Conservation (phyloP, 2,888 invertebrate species). For the Drosophila merina region DNA sequence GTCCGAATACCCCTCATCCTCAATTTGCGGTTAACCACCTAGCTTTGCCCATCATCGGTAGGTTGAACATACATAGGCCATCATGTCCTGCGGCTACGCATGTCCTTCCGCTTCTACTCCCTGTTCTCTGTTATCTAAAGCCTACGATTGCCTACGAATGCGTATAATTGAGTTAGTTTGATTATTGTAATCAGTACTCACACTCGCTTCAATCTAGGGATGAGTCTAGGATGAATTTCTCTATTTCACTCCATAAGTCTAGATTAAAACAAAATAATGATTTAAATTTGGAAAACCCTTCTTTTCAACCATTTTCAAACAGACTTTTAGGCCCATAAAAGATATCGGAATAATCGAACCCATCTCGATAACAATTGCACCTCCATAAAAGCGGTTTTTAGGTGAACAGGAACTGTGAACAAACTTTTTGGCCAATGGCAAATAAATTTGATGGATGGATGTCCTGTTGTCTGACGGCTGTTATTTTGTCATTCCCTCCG, state of each 20-base stretch:
- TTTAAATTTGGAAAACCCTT: neutral
- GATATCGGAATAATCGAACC: neutral
- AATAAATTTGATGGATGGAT: conserved; percentile 28
- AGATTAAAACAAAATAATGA: neutral
- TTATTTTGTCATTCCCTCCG: conserved; percentile 15
- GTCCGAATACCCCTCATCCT: neutral
- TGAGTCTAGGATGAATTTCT: neutral
- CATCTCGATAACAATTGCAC: neutral
- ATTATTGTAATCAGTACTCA: conserved; percentile 54
- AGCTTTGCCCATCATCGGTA: conserved; percentile 64
- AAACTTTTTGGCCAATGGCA: conserved; percentile 8
- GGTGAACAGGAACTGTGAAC: neutral
- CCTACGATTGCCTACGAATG: conserved; percentile 54
- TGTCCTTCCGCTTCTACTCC: conserved; percentile 9
- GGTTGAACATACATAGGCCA: conserved; percentile 47
- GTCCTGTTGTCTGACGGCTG: conserved; percentile 17
- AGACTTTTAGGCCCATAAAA: neutral
- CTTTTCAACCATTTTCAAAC: neutral
- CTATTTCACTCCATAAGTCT: no score
- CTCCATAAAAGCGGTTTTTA: conserved; percentile 1
- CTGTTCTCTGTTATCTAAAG: neutral
- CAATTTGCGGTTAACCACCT: conserved; percentile 67
- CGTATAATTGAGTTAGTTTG: conserved; percentile 68
- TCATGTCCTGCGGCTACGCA: conserved; percentile 60
- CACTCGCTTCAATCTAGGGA: conserved; percentile 1